A percentile compares a stretch with the other conserved stretches of the same genome.
Conservation (phyloP, 2,797 vertebrate genomes). For the Siniperca undulata region DNA sequence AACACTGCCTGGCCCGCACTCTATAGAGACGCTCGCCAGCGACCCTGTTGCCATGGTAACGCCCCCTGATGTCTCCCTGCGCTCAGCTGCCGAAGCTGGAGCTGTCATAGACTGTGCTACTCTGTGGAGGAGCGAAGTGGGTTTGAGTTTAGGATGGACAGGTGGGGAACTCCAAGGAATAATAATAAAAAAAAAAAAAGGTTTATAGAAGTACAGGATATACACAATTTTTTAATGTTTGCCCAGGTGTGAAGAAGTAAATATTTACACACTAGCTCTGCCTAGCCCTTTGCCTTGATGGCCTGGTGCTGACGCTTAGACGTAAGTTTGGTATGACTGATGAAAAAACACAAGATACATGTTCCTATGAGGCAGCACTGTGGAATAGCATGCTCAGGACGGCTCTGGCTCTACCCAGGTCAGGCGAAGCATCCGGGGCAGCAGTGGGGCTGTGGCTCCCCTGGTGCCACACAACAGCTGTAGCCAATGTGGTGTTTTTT, state of each 20-base stretch:
- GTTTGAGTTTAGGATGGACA: conserved; percentile 29
- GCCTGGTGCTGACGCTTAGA: conserved; percentile 17
- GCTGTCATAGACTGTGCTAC: conserved; percentile 62
- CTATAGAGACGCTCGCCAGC: conserved; percentile 81
- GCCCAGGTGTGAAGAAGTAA: conserved; percentile 30
- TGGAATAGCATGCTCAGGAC: conserved; percentile 9
- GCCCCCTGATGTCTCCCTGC: conserved; percentile 79
- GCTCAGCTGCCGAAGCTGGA: conserved; percentile 58
- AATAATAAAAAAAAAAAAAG: not conserved
- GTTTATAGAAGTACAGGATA: conserved; percentile 8
- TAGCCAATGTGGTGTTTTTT: conserved; percentile 73
- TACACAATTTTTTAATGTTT: conserved; percentile 1
- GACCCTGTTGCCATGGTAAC: conserved; percentile 81
- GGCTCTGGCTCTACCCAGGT: conserved; percentile 48
- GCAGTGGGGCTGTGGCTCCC: conserved; percentile 69
- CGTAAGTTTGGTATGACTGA: conserved; percentile 22
- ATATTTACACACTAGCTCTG: not conserved
- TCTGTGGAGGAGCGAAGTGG: conserved; percentile 33
- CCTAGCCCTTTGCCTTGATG: not conserved
- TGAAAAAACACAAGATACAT: conserved; percentile 12
- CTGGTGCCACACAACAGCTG: conserved; percentile 86
- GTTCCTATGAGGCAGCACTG: conserved; percentile 18
- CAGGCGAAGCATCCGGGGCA: conserved; percentile 76
- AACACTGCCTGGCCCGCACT: conserved; percentile 84
- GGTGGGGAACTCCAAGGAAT: conserved; percentile 22